Evolutionary conservation across 2,888 invertebrate genomes (phyloP).

Genomic region (Hirtodrosophila cameraria): DNA sequence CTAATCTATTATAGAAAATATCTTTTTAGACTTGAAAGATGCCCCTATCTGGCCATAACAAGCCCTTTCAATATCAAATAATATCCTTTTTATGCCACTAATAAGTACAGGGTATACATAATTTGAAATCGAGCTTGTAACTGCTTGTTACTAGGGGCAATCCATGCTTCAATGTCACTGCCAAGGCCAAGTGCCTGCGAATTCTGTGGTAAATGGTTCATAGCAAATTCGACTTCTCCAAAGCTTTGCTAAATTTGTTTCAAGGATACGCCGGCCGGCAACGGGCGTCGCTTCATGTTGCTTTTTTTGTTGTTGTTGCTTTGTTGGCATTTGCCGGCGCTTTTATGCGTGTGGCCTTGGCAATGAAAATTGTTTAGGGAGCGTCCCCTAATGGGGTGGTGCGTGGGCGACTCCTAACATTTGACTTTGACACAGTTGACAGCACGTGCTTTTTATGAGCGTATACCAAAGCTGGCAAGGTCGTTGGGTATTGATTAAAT

Average conservation of each 20-base stretch:
- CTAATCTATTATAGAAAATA: no score
- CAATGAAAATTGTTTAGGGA: slow-evolving; percentile 66
- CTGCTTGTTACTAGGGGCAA: slow-evolving; percentile 43
- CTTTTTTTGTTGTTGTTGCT: slow-evolving; percentile 9
- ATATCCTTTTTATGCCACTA: neutral
- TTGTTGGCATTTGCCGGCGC: slow-evolving; percentile 12
- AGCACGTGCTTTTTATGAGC: slow-evolving; percentile 68
- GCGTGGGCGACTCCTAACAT: slow-evolving; percentile 33
- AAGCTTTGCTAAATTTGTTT: slow-evolving; percentile 38
- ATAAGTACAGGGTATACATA: slow-evolving; percentile 15
- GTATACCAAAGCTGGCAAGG: slow-evolving; percentile 50
- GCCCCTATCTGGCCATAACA: no score
- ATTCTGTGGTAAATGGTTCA: slow-evolving; percentile 46
- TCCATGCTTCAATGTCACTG: slow-evolving; percentile 60
- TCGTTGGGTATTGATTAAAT: slow-evolving; percentile 62
- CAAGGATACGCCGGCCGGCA: slow-evolving; percentile 73
- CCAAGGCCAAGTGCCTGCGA: slow-evolving; percentile 63
- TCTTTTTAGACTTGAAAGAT: no score
- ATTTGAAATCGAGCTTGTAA: slow-evolving; percentile 26
- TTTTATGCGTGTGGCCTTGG: slow-evolving; percentile 68
- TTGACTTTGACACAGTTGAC: slow-evolving; percentile 65
- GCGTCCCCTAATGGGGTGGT: slow-evolving; percentile 28
- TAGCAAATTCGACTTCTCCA: slow-evolving; percentile 40
- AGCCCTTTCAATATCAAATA: neutral
- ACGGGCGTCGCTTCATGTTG: slow-evolving; percentile 16